Evolutionary conservation across 1,140 invertebrate species (phyloP).

Genomic region (Ips nitidus): DNA sequence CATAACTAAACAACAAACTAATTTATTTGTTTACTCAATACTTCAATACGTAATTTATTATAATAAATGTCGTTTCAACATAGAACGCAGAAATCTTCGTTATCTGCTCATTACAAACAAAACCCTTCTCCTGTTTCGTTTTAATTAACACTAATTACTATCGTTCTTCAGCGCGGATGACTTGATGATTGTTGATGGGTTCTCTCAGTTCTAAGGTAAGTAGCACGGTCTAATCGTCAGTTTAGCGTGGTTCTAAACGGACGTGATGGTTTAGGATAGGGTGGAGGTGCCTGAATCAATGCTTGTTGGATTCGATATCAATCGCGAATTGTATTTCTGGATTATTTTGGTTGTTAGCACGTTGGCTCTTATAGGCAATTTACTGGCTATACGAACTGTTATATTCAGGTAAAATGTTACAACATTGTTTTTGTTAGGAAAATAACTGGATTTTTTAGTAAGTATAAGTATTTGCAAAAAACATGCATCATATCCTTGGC

Average conservation of each 20-base stretch:
- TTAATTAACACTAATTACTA: neutral
- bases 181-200: slow-evolving; percentile 3
- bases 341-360: slow-evolving; percentile 38
- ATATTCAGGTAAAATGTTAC: slow-evolving; percentile 38
- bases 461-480: slow-evolving; percentile 48
- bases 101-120: neutral
- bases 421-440: too few species aligned
- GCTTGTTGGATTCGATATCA: slow-evolving; percentile 13
- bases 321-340: slow-evolving; percentile 31
- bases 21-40: neutral
- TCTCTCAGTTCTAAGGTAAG: slow-evolving; percentile 18
- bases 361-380: slow-evolving; percentile 42
- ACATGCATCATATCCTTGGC: slow-evolving; percentile 54
- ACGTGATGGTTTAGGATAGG: slow-evolving; percentile 7
- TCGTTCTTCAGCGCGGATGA: neutral
- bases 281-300: slow-evolving; percentile 16
- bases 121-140: neutral
- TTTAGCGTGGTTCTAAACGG: neutral
- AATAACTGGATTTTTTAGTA: slow-evolving; percentile 29
- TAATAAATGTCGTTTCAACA: neutral
- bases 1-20: neutral
- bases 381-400: slow-evolving; percentile 41
- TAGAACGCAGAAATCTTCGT: neutral
- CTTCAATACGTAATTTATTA: neutral
- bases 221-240: neutral